A percentile compares a stretch with the other conserved stretches of the same genome.
phyloP scores from a whole-genome alignment of 2,888 invertebrate species.

The Dysmachus trigonus region DNA sequence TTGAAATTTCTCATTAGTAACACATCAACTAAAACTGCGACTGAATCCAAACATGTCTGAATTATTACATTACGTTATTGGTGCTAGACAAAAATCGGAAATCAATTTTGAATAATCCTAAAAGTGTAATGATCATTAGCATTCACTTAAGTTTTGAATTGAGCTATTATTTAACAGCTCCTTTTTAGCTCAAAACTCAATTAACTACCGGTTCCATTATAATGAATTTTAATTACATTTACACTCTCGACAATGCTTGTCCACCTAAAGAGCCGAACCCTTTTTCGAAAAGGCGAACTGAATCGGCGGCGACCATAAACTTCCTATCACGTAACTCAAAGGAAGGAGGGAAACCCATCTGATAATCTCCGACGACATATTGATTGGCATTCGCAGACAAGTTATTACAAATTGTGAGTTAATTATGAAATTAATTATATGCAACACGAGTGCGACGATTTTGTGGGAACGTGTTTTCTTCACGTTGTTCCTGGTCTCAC shows the following conservation, averaged over 20 bases:
- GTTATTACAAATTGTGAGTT: background rate
- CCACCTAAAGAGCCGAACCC: background rate
- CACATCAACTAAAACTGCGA: no score
- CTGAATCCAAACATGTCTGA: no score
- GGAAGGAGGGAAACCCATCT: background rate
- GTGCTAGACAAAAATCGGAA: no score
- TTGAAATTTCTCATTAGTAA: no score
- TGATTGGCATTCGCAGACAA: constrained; percentile 4
- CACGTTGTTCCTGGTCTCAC: background rate
- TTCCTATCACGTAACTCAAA: background rate
- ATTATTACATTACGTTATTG: no score
- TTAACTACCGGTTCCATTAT: background rate
- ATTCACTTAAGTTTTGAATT: background rate
- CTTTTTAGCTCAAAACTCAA: background rate
- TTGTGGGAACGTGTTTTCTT: background rate
- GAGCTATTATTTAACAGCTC: background rate
- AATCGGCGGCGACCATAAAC: background rate
- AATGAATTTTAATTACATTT: background rate
- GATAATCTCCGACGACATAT: background rate
- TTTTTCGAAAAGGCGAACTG: background rate
- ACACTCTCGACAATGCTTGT: background rate
- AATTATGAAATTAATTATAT: constrained; percentile 8
- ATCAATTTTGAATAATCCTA: background rate
- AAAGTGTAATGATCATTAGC: background rate
- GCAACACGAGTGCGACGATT: constrained; percentile 2